Evolutionary conservation across 2,888 invertebrate genomes (phyloP), one percentile per base, ranked within the genome.

Genomic region (Ectobius pallidus): DNA sequence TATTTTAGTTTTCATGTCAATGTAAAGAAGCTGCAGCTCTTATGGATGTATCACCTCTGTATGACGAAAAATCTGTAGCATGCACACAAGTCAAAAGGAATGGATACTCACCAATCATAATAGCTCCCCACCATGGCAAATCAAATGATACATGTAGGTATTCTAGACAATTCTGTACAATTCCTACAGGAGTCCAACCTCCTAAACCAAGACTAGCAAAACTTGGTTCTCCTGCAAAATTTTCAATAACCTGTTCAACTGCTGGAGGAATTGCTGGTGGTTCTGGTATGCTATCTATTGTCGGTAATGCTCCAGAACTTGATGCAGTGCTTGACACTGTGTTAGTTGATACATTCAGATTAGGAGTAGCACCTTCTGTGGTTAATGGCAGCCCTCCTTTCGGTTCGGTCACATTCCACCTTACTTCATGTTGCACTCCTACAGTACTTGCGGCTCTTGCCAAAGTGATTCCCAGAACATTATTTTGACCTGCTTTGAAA

Each of bases 121-220:
- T 96, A 14, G 94, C 86, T 44, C 87, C 90, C 96, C 97, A 99
- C 99, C 99, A 99, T 0, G 98, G 98, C 14, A 98, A 76, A 77
- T 92, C 94, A 14, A 88, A 82, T 0, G 86, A 83, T n/a, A 93
- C 87, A 81, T 99, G 98, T 46, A 97, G 78, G 79, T 85, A 91
- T 83, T 99, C 97, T 78, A 98, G 84, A 75, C 88, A 87, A 61
- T 89, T 86, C 82, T 97, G 94, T 16, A 96, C 87, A 4, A 95
- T 81, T 0, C 97, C 97, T 0, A 92, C 87, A 0, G 97, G 97
- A 18, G 87, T 85, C 89, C 91, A 93, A 30, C 93, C 91, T 1
- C 93, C 95, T 22, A 97, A 85, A 0, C 97, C 97, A 62, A 96
- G 81, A 72, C 93, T 92, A 0, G 88, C 87, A 78, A 97, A 90